Percentiles rank a stretch among this genome's conserved stretches.
Evolutionary conservation across 2,113 vertebrate genomes (phyloP).

Genomic region (Tychaedon coryphoeus): DNA sequence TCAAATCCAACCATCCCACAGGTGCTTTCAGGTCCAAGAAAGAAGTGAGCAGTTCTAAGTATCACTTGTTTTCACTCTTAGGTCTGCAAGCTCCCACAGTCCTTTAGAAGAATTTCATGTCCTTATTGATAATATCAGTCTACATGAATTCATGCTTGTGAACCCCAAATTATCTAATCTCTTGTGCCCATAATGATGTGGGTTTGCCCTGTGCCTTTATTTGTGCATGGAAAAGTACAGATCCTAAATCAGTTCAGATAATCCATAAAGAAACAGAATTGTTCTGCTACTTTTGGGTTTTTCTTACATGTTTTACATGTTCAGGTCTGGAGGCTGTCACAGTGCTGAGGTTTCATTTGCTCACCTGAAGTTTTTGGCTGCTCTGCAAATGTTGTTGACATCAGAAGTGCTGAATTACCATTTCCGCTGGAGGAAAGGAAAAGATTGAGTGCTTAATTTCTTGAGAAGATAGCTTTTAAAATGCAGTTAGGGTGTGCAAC

Average conservation of each 20-base stretch:
- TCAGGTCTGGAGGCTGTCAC: background rate
- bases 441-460: conserved; percentile 50
- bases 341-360: background rate
- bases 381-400: background rate
- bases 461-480: conserved; percentile 41
- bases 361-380: background rate
- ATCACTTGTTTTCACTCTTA: background rate
- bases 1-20: background rate
- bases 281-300: background rate
- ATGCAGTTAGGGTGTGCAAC: conserved; percentile 19
- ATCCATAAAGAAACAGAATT: background rate
- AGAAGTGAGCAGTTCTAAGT: background rate
- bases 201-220: background rate
- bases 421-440: background rate
- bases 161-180: background rate
- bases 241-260: background rate
- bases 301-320: background rate
- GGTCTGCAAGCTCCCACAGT: background rate
- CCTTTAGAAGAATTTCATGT: background rate
- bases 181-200: background rate
- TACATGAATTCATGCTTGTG: background rate
- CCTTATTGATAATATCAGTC: background rate
- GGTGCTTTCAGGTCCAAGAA: background rate
- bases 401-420: conserved; percentile 21
- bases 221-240: background rate